phyloP scores from a whole-genome alignment of 2,797 vertebrate genomes.

The Rhincodon typus region DNA sequence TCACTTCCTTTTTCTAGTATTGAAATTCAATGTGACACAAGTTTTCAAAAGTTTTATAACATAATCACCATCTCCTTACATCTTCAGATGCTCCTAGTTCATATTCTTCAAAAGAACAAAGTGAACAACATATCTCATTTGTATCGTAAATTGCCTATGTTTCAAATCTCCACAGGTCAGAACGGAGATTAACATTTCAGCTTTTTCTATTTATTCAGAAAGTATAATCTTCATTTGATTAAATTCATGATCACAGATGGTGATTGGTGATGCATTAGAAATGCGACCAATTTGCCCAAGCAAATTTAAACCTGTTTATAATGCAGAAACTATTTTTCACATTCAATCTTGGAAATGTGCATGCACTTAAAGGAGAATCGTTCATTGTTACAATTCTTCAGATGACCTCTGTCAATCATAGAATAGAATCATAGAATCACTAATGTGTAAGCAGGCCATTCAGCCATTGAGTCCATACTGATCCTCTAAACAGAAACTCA shows the following conservation, averaged over 20 bases:
- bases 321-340: neutral
- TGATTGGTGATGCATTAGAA: neutral
- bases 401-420: neutral
- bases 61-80: neutral
- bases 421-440: too few species aligned
- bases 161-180: neutral
- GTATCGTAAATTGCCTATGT: neutral
- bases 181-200: neutral
- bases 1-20: neutral
- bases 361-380: neutral
- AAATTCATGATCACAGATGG: neutral
- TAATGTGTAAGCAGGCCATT: too few species aligned
- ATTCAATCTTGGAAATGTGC: neutral
- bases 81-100: neutral
- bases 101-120: neutral
- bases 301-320: neutral
- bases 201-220: neutral
- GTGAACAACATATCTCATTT: neutral
- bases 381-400: neutral
- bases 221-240: neutral
- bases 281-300: neutral
- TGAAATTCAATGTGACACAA: neutral
- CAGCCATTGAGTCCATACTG: too few species aligned
- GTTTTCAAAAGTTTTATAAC: neutral
- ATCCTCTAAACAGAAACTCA: too few species aligned